phyloP scores from a whole-genome alignment of 2,797 vertebrate species.

The Cryptoprocta ferox region DNA sequence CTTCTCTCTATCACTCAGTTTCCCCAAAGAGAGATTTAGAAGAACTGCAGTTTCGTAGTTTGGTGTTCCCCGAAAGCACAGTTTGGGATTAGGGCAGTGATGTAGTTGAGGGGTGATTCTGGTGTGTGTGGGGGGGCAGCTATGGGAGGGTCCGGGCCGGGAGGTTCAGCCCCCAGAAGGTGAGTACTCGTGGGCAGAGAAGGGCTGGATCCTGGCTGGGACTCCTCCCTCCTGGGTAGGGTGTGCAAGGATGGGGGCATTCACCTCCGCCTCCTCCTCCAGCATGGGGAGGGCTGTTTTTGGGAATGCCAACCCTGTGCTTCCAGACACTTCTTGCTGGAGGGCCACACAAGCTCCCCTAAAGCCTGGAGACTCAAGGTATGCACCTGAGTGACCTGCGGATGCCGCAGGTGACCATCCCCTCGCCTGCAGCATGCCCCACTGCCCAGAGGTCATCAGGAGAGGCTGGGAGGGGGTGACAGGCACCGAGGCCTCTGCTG shows the following conservation, averaged over 20 bases:
- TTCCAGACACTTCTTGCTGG: background rate
- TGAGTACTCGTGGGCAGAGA: fast-evolving
- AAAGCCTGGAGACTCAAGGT: background rate
- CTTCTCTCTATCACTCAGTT: background rate
- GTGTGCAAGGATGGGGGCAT: too few relatives aligned
- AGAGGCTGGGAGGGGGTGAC: background rate
- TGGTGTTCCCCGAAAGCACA: background rate
- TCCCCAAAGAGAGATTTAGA: background rate
- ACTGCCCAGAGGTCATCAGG: background rate
- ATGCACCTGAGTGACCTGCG: fast-evolving
- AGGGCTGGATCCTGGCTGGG: background rate
- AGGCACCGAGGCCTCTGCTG: fast-evolving
- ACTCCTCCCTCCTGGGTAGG: fast-evolving
- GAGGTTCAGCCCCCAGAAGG: fast-evolving
- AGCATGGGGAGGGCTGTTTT: background rate
- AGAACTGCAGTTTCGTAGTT: background rate
- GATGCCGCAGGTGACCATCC: too few relatives aligned
- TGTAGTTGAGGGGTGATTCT: background rate
- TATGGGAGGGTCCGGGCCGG: background rate
- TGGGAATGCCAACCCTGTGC: fast-evolving
- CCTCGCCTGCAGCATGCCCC: background rate
- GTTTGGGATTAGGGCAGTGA: background rate
- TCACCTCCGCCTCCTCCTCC: background rate
- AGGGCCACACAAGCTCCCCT: fast-evolving
- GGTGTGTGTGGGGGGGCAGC: background rate